Evolutionary conservation across 2,797 vertebrate species (phyloP).

Genomic region (Hypotaenidia okinawae): DNA sequence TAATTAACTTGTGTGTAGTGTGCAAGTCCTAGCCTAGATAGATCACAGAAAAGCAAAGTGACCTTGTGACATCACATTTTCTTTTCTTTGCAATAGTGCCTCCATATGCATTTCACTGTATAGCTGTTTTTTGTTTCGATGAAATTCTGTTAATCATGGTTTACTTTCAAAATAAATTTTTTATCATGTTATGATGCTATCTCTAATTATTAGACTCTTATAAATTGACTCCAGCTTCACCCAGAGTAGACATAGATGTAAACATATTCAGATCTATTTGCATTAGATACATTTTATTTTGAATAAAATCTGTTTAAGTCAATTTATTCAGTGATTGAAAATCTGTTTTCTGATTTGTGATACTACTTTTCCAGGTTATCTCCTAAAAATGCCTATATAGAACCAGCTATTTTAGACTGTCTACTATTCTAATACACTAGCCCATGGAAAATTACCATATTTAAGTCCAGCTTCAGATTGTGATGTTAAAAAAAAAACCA

Average conservation of each 20-base stretch:
- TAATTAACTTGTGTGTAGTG: conserved; percentile 5
- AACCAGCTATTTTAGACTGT: background rate
- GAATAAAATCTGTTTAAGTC: background rate
- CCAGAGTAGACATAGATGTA: background rate
- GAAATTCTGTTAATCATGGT: background rate
- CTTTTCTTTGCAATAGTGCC: background rate
- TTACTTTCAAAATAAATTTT: background rate
- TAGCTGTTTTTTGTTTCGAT: background rate
- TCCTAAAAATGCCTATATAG: background rate
- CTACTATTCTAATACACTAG: background rate
- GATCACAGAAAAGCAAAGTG: background rate
- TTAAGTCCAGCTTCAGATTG: background rate
- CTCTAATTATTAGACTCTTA: background rate
- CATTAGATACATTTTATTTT: background rate
- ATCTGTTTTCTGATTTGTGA: background rate
- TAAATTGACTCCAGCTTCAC: background rate
- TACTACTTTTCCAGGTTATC: background rate
- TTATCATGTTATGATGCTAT: background rate
- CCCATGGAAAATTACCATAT: background rate
- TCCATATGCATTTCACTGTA: background rate
- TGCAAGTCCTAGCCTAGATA: background rate
- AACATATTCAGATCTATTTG: background rate
- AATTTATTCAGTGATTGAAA: background rate
- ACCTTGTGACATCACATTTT: background rate
- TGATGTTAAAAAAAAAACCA: background rate